Base-by-base conservation (phyloP, 2,113 vertebrate species). In the Lamprotornis superbus region DNA sequence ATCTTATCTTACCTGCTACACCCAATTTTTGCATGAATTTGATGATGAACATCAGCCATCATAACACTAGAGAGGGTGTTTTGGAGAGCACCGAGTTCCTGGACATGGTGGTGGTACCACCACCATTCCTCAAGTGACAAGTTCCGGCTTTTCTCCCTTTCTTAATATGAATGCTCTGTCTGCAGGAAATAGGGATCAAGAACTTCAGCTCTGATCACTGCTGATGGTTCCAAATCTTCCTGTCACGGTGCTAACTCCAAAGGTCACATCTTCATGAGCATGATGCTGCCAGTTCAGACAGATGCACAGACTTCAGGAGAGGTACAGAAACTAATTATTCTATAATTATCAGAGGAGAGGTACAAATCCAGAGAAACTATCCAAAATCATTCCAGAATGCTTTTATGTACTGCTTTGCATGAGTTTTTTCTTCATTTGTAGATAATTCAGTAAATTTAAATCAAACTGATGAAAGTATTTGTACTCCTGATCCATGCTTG, bases 271-370 rank as follows among this genome's bases (percentile, higher is more conserved):
- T 63, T 86, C 15, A 28, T 16, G 27, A 47, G 24, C 76, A 33
- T 12, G 10, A 47, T 0, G 0, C 33, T 0, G 0, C 31, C 85
- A 68, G 30, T 16, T 93, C 37, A 60, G 67, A 25, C 11, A 37
- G 31, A 35, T 46, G 21, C 35, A 76, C 19, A 12, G 46, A 11
- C 12, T 65, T 87, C 64, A 56, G 35, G 55, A 92, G 55, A 50
- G 13, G 35, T 90, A 81, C 13, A 33, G 74, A 77, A 84, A 57
- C 31, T 0, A 60, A 56, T 68, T 73, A 40, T 35, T 84, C 18
- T 40, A 5, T 50, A 47, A n/a, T n/a, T 87, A 80, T 9, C 23
- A 84, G 27, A 44, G 71, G 17, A 69, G 40, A 37, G 47, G 21
- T 85, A 78, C 44, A 56, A 42, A 75, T 47, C 37, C 30, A 65